phyloP scores from a whole-genome alignment of 1,140 invertebrate species.

The Neocloeon triangulifer region DNA sequence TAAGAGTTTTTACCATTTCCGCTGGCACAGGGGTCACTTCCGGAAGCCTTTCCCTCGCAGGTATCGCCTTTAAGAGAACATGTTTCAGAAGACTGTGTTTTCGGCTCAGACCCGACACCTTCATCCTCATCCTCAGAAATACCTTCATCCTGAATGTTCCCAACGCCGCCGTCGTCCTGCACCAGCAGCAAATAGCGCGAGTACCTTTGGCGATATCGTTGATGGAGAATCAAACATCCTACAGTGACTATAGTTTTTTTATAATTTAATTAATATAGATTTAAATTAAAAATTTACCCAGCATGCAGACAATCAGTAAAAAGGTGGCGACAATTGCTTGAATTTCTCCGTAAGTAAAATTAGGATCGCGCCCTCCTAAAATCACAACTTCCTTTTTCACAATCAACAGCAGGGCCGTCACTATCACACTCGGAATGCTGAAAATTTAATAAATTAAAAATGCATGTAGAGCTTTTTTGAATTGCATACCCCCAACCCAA shows the following conservation, averaged over 20 bases:
- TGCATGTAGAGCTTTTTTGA: no score
- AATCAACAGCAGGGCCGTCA: slow-evolving; percentile 26
- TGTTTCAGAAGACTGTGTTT: no score
- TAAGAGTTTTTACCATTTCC: no score
- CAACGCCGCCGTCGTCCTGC: slow-evolving; percentile 14
- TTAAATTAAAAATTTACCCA: slow-evolving; percentile 22
- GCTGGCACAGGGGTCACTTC: no score
- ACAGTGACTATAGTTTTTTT: slow-evolving; percentile 40
- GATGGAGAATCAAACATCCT: slow-evolving; percentile 48
- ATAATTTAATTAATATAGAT: slow-evolving; percentile 5
- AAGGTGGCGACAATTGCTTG: slow-evolving; percentile 44
- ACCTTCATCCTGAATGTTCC: slow-evolving; percentile 13
- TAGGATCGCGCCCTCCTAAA: slow-evolving; percentile 38
- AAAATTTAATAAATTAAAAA: slow-evolving; percentile 9
- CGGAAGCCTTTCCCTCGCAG: no score
- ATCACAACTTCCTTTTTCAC: slow-evolving; percentile 19
- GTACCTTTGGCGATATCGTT: slow-evolving; percentile 33
- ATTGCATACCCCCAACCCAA: slow-evolving; percentile 52
- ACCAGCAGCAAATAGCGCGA: slow-evolving; percentile 22
- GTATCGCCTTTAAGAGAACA: no score
- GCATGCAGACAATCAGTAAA: slow-evolving; percentile 37
- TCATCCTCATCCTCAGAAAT: slow-evolving; percentile 16
- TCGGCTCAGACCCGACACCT: no score
- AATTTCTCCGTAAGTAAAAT: slow-evolving; percentile 52
- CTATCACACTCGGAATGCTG: slow-evolving; percentile 27